Percentiles rank a stretch among this genome's conserved stretches.
Conservation (phyloP, 2,888 invertebrate genomes). For the Zeuzera pyrina region DNA sequence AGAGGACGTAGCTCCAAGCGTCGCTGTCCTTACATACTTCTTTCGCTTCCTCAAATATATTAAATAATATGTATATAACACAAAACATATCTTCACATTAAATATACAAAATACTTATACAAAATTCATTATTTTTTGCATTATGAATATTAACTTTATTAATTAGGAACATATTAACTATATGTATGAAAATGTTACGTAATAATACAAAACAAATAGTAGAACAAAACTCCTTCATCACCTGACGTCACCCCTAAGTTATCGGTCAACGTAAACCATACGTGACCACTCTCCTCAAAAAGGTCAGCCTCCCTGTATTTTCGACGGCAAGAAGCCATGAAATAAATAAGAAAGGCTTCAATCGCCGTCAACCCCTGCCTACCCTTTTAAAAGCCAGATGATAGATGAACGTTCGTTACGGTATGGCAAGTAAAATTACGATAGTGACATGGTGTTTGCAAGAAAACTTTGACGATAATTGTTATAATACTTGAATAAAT, state of each 20-base stretch:
- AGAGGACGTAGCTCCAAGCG: too few relatives aligned
- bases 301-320: conserved; percentile 50
- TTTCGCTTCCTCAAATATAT: too few relatives aligned
- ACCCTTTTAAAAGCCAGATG: conserved; percentile 62
- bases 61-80: too few relatives aligned
- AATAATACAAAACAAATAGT: not conserved
- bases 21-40: too few relatives aligned
- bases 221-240: conserved; percentile 12
- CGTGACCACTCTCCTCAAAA: conserved; percentile 32
- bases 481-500: too few relatives aligned
- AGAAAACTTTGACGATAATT: too few relatives aligned
- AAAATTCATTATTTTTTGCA: not conserved
- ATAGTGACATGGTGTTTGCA: too few relatives aligned
- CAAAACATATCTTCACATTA: too few relatives aligned
- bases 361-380: conserved; percentile 52
- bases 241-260: conserved; percentile 26
- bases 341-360: conserved; percentile 62
- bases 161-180: not conserved
- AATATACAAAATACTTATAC: too few relatives aligned
- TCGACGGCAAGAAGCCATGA: conserved; percentile 50
- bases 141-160: not conserved
- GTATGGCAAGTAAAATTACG: conserved; percentile 32
- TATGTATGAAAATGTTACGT: not conserved
- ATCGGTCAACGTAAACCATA: conserved; percentile 55
- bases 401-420: conserved; percentile 55